These are phyloP conservation scores for Cecropterus lyciades DNA, from an alignment of 1,140 invertebrate species.

Conservation along the genomic window DNA sequence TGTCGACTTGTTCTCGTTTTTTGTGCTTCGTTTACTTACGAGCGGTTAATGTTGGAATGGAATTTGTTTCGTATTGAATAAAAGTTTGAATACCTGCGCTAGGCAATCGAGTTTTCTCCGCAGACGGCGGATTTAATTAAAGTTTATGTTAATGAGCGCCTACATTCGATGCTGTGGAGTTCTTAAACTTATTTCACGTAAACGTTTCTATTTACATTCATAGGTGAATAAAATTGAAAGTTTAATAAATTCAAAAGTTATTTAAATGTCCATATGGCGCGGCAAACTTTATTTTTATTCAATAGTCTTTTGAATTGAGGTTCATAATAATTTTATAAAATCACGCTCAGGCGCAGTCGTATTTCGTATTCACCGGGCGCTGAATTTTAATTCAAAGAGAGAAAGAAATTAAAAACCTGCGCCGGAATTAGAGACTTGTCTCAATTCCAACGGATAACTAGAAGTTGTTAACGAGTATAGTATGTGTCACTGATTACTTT, in stretches of 20 bases:
- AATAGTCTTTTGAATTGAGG: conserved; percentile 34
- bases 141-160: conserved; percentile 38
- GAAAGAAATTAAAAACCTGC: conserved; percentile 71
- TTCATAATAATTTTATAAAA: conserved; percentile 44
- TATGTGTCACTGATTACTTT: too few species aligned
- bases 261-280: conserved; percentile 25
- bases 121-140: conserved; percentile 53
- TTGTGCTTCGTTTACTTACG: conserved; percentile 56
- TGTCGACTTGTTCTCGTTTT: conserved; percentile 41
- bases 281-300: conserved; percentile 27
- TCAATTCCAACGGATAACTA: conserved; percentile 11
- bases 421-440: conserved; percentile 49
- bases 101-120: conserved; percentile 49
- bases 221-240: conserved; percentile 9
- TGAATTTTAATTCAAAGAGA: conserved; percentile 67
- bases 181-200: conserved; percentile 10
- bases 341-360: conserved; percentile 51
- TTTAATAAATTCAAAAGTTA: conserved; percentile 5
- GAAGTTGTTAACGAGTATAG: too few species aligned
- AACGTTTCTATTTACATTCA: conserved; percentile 16
- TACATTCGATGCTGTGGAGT: conserved; percentile 30
- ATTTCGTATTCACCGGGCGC: conserved; percentile 63
- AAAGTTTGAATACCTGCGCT: conserved; percentile 43
- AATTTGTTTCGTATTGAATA: conserved; percentile 50
- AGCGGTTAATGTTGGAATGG: conserved; percentile 45